Percentiles rank a stretch among this genome's conserved stretches.
Evolutionary conservation across 2,797 vertebrate species (phyloP).

Genomic region (Ibycter americanus): DNA sequence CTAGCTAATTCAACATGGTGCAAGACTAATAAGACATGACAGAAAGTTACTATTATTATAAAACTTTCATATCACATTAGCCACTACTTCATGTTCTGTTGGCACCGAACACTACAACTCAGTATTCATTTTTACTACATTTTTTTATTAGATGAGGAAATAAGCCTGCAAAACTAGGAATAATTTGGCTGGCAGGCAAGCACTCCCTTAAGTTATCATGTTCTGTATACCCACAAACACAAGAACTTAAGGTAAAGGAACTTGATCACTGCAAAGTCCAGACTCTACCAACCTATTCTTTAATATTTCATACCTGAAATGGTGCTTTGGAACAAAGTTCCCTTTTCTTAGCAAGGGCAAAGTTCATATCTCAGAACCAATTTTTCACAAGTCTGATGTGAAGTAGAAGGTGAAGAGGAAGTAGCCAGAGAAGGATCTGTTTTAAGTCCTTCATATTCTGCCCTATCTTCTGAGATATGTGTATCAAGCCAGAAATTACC

Average conservation of each 20-base stretch:
- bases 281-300: neutral
- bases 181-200: neutral
- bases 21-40: neutral
- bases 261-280: neutral
- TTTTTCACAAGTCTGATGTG: neutral
- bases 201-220: neutral
- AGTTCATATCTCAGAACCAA: neutral
- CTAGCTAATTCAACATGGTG: neutral
- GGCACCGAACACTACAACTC: neutral
- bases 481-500: neutral
- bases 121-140: neutral
- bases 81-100: neutral
- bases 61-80: constrained; percentile 13
- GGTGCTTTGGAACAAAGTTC: neutral
- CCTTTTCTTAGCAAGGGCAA: neutral
- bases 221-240: neutral
- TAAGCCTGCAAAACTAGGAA: neutral
- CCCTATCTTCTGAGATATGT: neutral
- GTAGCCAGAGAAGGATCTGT: neutral
- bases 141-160: neutral
- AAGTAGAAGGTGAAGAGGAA: neutral
- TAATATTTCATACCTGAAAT: neutral
- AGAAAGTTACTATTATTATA: neutral
- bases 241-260: neutral
- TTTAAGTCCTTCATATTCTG: neutral